Evolutionary conservation across 30 jellyfish, hydroid and myxozoan species (phyloP).

Genomic region (Catostylus mosaicus): DNA sequence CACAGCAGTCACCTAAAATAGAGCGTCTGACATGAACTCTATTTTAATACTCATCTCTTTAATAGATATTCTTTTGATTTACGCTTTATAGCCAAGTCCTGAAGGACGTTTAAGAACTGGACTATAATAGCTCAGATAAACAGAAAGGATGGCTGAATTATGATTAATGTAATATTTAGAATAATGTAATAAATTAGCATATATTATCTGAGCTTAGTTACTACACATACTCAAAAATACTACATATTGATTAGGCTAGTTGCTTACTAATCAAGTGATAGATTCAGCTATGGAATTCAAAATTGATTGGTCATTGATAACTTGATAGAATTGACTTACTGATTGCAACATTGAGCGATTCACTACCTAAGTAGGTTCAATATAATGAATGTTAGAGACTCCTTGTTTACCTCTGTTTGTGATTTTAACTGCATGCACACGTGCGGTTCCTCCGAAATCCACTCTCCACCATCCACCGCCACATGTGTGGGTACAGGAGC

Average conservation of each 20-base stretch:
- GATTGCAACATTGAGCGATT: background rate
- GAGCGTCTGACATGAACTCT: background rate
- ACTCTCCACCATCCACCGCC: constrained; percentile 21
- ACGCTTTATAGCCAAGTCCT: background rate
- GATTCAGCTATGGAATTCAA: background rate
- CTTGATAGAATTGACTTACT: background rate
- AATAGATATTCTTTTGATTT: too few relatives aligned
- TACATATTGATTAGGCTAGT: background rate
- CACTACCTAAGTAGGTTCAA: background rate
- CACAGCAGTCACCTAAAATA: constrained; percentile 26
- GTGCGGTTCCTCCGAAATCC: constrained; percentile 12
- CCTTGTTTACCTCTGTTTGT: constrained; percentile 22
- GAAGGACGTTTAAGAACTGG: background rate
- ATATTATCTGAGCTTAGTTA: too few relatives aligned
- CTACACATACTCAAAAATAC: background rate
- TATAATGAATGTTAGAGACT: background rate
- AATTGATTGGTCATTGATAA: background rate
- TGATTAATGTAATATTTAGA: too few relatives aligned
- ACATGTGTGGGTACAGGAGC: constrained; percentile 1
- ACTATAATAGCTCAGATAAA: too few relatives aligned
- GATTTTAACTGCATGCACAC: constrained; percentile 3
- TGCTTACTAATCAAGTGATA: background rate
- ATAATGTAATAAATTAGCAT: too few relatives aligned
- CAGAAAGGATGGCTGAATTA: too few relatives aligned
- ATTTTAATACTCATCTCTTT: background rate